Evolutionary conservation across 2,888 invertebrate genomes (phyloP).

Genomic region (Scaptomyza caliginosa): DNA sequence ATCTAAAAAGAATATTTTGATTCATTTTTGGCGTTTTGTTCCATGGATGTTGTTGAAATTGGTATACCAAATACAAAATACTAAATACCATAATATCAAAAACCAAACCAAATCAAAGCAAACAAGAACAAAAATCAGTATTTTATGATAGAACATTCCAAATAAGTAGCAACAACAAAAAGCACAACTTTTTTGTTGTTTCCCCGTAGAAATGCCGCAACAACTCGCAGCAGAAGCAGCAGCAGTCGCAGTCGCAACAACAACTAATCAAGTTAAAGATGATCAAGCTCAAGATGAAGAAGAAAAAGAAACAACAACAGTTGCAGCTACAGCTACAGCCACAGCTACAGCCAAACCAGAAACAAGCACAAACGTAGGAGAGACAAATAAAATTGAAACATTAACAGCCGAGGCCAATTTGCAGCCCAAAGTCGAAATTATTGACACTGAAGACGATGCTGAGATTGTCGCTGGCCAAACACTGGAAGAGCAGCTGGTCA

Average conservation of each 20-base stretch:
- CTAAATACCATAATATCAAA: conserved; percentile 43
- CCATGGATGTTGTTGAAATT: conserved; percentile 74
- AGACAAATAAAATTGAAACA: conserved; percentile 29
- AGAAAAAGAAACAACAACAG: background rate
- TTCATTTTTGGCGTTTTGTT: conserved; percentile 79
- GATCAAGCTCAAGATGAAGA: conserved; percentile 19
- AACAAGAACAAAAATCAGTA: conserved; percentile 25
- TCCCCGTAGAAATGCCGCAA: conserved; percentile 63
- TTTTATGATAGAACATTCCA: conserved; percentile 47
- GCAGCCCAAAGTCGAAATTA: conserved; percentile 50
- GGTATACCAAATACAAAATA: conserved; percentile 51
- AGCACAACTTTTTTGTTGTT: conserved; percentile 71
- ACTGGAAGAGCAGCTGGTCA: conserved; percentile 91
- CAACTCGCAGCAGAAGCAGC: conserved; percentile 26
- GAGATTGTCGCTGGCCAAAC: conserved; percentile 36
- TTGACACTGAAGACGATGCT: conserved; percentile 34
- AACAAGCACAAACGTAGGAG: conserved; percentile 16
- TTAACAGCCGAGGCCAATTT: conserved; percentile 11
- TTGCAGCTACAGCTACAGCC: background rate
- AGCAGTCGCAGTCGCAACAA: conserved; percentile 62
- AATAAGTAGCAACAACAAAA: conserved; percentile 67
- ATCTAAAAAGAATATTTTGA: conserved; percentile 57
- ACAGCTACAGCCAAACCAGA: conserved; percentile 12
- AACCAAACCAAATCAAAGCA: conserved; percentile 17
- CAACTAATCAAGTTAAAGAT: conserved; percentile 19